Percentiles rank a stretch among this genome's conserved stretches.
Conservation (phyloP, 2,113 vertebrate species). For the Cathartes aura region DNA sequence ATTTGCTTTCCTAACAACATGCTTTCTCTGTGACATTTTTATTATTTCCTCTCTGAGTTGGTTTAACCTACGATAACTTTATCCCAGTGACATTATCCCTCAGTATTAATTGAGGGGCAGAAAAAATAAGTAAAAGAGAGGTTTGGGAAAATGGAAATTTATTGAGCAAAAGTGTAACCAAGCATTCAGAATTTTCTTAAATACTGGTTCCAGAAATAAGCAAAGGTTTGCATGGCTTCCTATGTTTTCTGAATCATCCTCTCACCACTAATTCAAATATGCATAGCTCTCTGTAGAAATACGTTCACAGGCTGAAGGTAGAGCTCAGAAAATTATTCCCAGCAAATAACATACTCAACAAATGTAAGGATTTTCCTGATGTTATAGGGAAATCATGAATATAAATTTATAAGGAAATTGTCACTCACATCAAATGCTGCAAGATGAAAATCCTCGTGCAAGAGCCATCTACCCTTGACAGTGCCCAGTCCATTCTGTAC, state of each 20-base stretch:
- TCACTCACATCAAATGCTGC: background rate
- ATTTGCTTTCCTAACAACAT: background rate
- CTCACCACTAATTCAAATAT: background rate
- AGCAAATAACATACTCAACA: background rate
- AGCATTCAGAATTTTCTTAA: background rate
- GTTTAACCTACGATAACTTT: background rate
- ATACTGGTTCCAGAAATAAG: background rate
- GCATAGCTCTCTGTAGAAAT: background rate
- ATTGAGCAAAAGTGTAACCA: background rate
- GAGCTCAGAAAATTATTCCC: background rate
- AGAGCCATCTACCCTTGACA: rapidly evolving
- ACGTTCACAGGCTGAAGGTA: background rate
- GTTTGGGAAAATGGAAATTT: background rate
- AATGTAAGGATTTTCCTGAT: background rate
- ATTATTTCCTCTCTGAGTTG: background rate
- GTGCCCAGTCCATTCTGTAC: background rate
- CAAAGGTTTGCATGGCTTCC: background rate
- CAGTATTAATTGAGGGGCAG: background rate
- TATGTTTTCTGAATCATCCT: background rate
- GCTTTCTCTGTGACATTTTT: background rate
- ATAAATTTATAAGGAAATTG: background rate
- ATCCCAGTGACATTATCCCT: background rate
- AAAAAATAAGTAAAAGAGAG: background rate
- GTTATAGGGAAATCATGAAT: background rate
- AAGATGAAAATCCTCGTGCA: background rate